Conservation (phyloP, 2,113 vertebrate genomes). For the Lepus timidus region DNA sequence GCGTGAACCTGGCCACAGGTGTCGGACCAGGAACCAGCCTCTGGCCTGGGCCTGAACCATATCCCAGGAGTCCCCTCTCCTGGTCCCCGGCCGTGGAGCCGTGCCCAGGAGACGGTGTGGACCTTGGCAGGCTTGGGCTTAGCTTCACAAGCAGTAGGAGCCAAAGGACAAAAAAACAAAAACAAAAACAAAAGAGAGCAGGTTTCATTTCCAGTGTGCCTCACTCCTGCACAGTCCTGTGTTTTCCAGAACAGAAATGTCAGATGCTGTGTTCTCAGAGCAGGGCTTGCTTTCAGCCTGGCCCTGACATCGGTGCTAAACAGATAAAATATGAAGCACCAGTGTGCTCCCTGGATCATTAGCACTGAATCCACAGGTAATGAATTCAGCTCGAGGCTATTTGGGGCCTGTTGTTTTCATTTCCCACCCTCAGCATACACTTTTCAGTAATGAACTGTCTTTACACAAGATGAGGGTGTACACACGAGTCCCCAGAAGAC, state of each 20-base stretch:
- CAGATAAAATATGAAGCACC: constrained; percentile 84
- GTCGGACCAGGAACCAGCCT: not conserved
- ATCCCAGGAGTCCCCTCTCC: constrained; percentile 45
- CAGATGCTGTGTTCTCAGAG: constrained; percentile 26
- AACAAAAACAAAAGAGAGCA: not conserved
- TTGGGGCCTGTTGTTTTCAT: constrained; percentile 82
- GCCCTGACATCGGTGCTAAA: constrained; percentile 57
- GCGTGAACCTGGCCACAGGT: constrained; percentile 59
- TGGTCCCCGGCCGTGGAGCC: not conserved
- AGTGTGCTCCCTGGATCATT: constrained; percentile 78
- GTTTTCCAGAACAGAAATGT: constrained; percentile 41
- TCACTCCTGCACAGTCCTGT: not conserved
- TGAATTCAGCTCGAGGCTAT: constrained; percentile 85
- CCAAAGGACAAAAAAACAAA: constrained; percentile 49
- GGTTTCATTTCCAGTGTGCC: constrained; percentile 2
- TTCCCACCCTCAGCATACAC: constrained; percentile 59
- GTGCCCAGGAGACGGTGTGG: not conserved
- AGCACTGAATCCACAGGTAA: constrained; percentile 84
- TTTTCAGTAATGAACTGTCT: constrained; percentile 77
- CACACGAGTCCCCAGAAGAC: not conserved
- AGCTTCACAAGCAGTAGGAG: constrained; percentile 69
- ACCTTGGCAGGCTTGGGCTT: not conserved
- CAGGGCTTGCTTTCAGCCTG: constrained; percentile 70
- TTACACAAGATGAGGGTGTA: constrained; percentile 72
- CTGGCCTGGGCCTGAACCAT: not conserved